Conservation (phyloP, 2,888 invertebrate species). For the Nymphalis polychloros region DNA sequence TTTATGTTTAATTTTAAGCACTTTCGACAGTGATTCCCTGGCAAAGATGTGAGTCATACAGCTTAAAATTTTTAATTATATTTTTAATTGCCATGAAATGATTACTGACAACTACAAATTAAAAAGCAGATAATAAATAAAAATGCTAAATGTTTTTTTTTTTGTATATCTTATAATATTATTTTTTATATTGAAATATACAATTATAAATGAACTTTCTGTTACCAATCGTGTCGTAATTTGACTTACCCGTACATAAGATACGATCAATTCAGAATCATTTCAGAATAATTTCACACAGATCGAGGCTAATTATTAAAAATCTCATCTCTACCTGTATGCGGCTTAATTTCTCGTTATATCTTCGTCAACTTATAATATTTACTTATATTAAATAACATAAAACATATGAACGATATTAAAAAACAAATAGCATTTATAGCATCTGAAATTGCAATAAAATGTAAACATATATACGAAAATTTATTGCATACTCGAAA, state of each 20-base stretch:
- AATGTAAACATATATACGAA: conserved; percentile 33
- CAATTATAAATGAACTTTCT: too few species aligned
- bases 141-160: conserved; percentile 11
- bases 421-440: conserved; percentile 8
- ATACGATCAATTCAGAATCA: too few species aligned
- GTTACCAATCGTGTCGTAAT: too few species aligned
- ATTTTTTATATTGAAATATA: not conserved
- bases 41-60: conserved; percentile 14
- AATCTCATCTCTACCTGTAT: too few species aligned
- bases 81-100: conserved; percentile 27
- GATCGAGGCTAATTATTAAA: not conserved
- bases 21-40: conserved; percentile 8
- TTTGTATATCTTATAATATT: not conserved
- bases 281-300: not conserved
- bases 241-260: not conserved
- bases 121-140: conserved; percentile 14
- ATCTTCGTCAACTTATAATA: not conserved
- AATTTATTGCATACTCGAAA: conserved; percentile 36
- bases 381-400: not conserved
- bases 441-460: conserved; percentile 34
- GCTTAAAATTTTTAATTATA: conserved; percentile 27
- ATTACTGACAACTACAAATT: conserved; percentile 24
- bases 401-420: conserved; percentile 3
- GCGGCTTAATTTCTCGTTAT: too few species aligned
- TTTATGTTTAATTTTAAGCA: conserved; percentile 9